phyloP scores from a whole-genome alignment of 2,888 invertebrate genomes.

The Pardosa pseudoannulata region DNA sequence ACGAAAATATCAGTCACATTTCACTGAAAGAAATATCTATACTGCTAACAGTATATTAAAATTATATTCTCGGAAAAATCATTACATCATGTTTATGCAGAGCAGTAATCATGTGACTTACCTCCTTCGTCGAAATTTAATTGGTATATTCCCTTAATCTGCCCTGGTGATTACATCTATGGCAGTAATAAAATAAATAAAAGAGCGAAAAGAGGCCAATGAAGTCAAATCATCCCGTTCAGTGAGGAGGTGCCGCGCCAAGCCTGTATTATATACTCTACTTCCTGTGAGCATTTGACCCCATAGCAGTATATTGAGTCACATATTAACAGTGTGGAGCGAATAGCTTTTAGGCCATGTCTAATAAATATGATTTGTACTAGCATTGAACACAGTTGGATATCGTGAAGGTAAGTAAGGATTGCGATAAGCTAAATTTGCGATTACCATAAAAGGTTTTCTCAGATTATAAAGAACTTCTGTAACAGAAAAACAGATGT shows the following conservation, averaged over 20 bases:
- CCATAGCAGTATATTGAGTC: slow-evolving; percentile 26
- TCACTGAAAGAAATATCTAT: no score
- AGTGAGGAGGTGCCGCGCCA: slow-evolving; percentile 4
- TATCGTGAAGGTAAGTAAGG: background rate
- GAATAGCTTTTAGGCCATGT: background rate
- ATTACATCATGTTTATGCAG: no score
- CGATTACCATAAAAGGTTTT: background rate
- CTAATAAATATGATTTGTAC: slow-evolving; percentile 16
- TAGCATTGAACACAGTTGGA: background rate
- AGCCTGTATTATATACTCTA: slow-evolving; percentile 26
- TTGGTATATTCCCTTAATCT: background rate
- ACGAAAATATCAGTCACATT: no score
- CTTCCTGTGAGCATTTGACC: slow-evolving; percentile 60
- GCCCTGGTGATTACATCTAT: background rate
- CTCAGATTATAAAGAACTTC: background rate
- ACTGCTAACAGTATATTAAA: no score
- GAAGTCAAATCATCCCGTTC: background rate
- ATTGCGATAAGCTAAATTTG: background rate
- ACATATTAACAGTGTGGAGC: slow-evolving; percentile 13
- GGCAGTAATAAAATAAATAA: background rate
- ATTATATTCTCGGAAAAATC: no score
- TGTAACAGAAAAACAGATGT: background rate
- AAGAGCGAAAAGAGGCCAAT: slow-evolving; percentile 19
- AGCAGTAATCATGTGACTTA: no score
- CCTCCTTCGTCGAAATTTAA: slow-evolving; percentile 23